phyloP scores from a whole-genome alignment of 2,797 vertebrate genomes.

The Spinus olivaceus region DNA sequence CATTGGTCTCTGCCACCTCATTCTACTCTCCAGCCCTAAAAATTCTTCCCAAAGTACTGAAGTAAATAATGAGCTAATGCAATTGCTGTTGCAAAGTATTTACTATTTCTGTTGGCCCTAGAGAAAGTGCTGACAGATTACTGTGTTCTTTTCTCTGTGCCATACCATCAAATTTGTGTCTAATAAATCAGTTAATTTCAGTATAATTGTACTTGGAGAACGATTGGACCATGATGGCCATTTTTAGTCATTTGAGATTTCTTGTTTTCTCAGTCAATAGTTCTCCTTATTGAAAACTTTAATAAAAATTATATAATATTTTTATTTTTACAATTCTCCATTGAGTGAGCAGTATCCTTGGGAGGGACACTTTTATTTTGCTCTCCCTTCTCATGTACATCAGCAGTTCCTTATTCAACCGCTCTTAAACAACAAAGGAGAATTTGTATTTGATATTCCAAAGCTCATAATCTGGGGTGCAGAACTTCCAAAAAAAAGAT shows the following conservation, averaged over 20 bases:
- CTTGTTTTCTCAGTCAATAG: background rate
- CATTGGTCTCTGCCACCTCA: background rate
- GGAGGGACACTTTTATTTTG: background rate
- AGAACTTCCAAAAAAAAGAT: background rate
- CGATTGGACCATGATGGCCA: background rate
- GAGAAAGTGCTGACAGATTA: background rate
- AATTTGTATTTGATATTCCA: background rate
- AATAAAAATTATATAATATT: background rate
- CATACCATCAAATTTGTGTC: background rate
- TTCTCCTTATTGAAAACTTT: background rate
- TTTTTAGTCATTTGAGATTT: background rate
- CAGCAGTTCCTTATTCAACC: background rate
- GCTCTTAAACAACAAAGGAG: background rate
- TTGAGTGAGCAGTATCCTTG: background rate
- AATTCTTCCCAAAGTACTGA: background rate
- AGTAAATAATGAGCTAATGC: background rate
- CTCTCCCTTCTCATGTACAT: accelerated
- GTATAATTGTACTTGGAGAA: background rate
- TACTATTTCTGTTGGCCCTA: background rate
- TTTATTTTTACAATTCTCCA: background rate
- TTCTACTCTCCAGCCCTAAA: background rate
- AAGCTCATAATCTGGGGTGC: background rate
- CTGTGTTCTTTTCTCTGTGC: background rate
- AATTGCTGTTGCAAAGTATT: background rate
- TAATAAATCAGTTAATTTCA: background rate